Evolutionary conservation across 2,888 invertebrate species (phyloP), one percentile per base, ranked within the genome.

Genomic region (Allolobophora icterica): DNA sequence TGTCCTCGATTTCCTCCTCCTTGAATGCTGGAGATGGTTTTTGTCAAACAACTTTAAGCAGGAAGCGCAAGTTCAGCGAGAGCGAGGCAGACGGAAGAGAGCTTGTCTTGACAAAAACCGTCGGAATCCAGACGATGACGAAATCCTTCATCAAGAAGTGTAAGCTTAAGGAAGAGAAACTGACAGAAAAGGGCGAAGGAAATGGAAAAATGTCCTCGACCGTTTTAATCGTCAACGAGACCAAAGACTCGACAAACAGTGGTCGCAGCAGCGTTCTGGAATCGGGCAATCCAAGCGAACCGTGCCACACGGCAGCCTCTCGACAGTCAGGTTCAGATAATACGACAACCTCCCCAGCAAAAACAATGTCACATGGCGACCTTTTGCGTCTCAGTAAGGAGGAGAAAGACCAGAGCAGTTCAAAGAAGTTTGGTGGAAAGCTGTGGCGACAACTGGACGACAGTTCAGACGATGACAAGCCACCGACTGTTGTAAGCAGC

Each of bases 381-480:
- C 38, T 87, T 35, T 87, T 38, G 38, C 87, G 87, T 21, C 71
- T n/a, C 6, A 71, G 71, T 71, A 87, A 38, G 35, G 87, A 87
- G 2, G 87, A 87, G 21, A 34, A 71, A 34, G 90, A 90, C 19
- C 21, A 21, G 0, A 58, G 30, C 38, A 40, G 13, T 40, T 45
- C 90, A 30, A 58, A 38, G 90, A 90, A 90, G 71, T 52, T 52
- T 45, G 90, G 58, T 33, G 38, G 35, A 52, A 90, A 90, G 58
- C 83, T 90, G 6, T 90, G 90, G 90, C 17, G 38, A 58, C 90
- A 90, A 33, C 71, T 90, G 0, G 71, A 90, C 19, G 90, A 90
- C 24, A 87, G 87, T 38, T 90, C 90, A 4, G 90, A 90, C 24
- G 90, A 90, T 33, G 90, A 90, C 17, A 33, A 90, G 30, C 15